Base-by-base conservation (phyloP, 2,113 vertebrate genomes). In the Coregonus clupeaformis region DNA sequence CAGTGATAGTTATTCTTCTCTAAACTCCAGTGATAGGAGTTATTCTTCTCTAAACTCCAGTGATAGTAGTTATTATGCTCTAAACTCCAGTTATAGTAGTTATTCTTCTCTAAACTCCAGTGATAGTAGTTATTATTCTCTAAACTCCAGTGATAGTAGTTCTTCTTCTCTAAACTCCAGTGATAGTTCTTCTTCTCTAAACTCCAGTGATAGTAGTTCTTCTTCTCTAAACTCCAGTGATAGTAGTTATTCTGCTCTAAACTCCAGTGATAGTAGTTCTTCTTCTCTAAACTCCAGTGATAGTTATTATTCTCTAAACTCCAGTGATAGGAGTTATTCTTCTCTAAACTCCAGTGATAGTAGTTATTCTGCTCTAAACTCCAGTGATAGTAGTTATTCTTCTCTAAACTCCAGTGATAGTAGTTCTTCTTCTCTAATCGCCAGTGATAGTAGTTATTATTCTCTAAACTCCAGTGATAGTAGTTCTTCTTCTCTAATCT, bases 201-300 rank as follows among this genome's bases (percentile, higher is more conserved):
- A 32, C 32, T 32, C 32, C 32, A 32, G 32, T 32, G 1, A 32
- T 32, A 32, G 32, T 0, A 32, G 6, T 32, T 32, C 32, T 87
- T 85, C 84, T 82, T 88, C 52, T 16, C 84, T 84, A 84, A 90
- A 90, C 85, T 49, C 47, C 13, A 32, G 32, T 6, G 84, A 36
- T 25, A 86, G 72, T 78, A 87, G 25, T 12, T 52, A 18, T 32
- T 32, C 30, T 32, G 5, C 30, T 32, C 0, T 32, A 32, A 32
- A 32, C 5, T 32, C 30, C 30, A 32, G 30, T 32, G 1, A 32
- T 6, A 32, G 30, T 0, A 32, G 32, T 32, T 32, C 6, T 32
- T 32, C 32, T 32, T 32, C 6, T 32, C 1, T 32, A 7, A 32
- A 6, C 32, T 32, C 6, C 32, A 32, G 32, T 32, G 6, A 27